Evolutionary conservation across 1,140 invertebrate species (phyloP).

Genomic region (Monochamus saltuarius): DNA sequence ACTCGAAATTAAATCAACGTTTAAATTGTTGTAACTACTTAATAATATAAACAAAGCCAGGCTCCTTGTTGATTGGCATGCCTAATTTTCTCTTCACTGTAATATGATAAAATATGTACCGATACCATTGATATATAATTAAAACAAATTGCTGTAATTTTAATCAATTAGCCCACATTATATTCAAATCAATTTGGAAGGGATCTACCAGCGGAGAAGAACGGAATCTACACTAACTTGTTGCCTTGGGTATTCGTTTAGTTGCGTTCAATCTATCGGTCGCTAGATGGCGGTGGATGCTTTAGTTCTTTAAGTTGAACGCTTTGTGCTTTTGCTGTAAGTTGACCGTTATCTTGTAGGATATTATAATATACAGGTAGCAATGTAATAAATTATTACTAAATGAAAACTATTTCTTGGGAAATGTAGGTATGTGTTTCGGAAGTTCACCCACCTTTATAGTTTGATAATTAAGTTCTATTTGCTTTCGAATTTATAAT

Average conservation of each 20-base stretch:
- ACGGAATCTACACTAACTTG: too few relatives aligned
- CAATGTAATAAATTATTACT: too few relatives aligned
- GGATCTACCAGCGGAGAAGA: not conserved
- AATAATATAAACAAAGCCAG: slow-evolving; percentile 46
- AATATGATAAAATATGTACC: slow-evolving; percentile 42
- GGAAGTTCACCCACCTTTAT: too few relatives aligned
- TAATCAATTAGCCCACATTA: slow-evolving; percentile 39
- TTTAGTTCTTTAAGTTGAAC: not conserved
- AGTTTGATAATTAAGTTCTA: too few relatives aligned
- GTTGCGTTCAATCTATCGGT: too few relatives aligned
- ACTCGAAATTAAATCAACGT: slow-evolving; percentile 16
- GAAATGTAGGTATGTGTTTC: too few relatives aligned
- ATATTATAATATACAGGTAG: too few relatives aligned
- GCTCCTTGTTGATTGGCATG: slow-evolving; percentile 43
- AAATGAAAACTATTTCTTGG: too few relatives aligned
- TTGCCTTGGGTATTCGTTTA: too few relatives aligned
- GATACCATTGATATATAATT: slow-evolving; percentile 47
- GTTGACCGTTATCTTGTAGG: too few relatives aligned
- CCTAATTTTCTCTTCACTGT: slow-evolving; percentile 38
- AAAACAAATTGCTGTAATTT: slow-evolving; percentile 47
- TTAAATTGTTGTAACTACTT: slow-evolving; percentile 37
- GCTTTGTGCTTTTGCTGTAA: too few relatives aligned
- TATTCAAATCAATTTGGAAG: slow-evolving; percentile 4
- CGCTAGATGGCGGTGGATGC: not conserved
- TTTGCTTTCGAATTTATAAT: too few relatives aligned